These are phyloP conservation scores for Troides aeacus DNA, from an alignment of 2,888 invertebrate genomes.

Conservation along the genomic window DNA sequence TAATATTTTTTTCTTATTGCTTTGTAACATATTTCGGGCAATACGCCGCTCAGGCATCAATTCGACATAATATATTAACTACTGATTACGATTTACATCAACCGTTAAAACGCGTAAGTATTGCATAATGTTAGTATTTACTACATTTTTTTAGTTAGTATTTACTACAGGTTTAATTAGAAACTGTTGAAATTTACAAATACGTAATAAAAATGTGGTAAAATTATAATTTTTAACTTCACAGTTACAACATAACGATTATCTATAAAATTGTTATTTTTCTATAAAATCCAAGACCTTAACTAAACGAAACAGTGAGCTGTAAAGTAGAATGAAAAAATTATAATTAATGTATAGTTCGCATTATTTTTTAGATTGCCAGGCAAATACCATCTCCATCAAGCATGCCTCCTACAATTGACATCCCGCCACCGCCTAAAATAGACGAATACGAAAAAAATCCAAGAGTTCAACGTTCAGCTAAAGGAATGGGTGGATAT, in stretches of 20 bases:
- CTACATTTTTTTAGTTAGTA: too few species aligned
- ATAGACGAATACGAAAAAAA: conserved; percentile 32
- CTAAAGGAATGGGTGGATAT: conserved; percentile 63
- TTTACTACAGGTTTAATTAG: too few species aligned
- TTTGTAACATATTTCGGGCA: conserved; percentile 45
- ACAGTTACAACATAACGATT: too few species aligned
- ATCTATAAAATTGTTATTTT: too few species aligned
- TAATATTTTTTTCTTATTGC: conserved; percentile 42
- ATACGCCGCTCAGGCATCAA: conserved; percentile 19
- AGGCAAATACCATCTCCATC: conserved; percentile 47
- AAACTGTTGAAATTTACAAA: too few species aligned
- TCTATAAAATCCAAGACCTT: too few species aligned
- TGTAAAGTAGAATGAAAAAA: background rate
- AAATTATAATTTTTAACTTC: too few species aligned
- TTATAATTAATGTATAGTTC: background rate
- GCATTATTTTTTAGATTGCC: conserved; percentile 43
- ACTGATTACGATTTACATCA: conserved; percentile 34
- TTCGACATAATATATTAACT: background rate
- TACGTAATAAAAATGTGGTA: too few species aligned
- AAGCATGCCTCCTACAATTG: conserved; percentile 26
- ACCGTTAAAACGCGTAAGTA: conserved; percentile 49
- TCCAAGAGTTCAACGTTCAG: conserved; percentile 52
- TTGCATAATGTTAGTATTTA: too few species aligned
- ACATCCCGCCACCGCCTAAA: conserved; percentile 38
- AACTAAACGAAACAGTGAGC: too few species aligned